phyloP scores from a whole-genome alignment of 2,113 vertebrate species.

The Talpa occidentalis region DNA sequence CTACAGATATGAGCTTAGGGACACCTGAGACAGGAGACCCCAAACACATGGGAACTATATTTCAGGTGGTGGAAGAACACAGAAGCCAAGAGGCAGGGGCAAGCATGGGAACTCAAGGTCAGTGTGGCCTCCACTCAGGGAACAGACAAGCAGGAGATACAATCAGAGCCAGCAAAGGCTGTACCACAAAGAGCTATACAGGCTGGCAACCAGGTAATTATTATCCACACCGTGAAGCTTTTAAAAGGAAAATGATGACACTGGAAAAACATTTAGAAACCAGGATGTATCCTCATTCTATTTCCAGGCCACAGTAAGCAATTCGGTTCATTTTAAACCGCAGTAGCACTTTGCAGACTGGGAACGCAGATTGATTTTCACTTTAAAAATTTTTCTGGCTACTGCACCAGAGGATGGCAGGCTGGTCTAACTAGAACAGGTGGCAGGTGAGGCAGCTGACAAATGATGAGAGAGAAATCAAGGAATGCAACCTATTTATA shows the following conservation, averaged over 20 bases:
- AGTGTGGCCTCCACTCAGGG: rapidly evolving
- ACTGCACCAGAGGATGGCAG: neutral
- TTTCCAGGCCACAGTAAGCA: rapidly evolving
- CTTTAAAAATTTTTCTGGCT: rapidly evolving
- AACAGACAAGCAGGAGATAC: rapidly evolving
- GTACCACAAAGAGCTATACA: rapidly evolving
- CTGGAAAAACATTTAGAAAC: rapidly evolving
- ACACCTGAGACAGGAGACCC: neutral
- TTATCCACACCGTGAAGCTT: neutral
- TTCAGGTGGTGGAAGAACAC: rapidly evolving
- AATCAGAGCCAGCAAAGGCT: neutral
- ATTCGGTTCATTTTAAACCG: rapidly evolving
- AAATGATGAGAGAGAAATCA: too few relatives aligned
- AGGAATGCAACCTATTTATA: rapidly evolving
- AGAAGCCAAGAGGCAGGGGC: neutral
- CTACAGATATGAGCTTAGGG: neutral
- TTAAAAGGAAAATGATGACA: rapidly evolving
- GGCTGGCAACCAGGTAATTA: rapidly evolving
- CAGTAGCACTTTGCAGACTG: rapidly evolving
- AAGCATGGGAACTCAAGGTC: rapidly evolving
- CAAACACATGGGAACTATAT: rapidly evolving
- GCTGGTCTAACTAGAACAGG: neutral
- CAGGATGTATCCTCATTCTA: neutral
- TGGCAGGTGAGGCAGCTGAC: too few relatives aligned
- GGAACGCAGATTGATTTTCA: neutral